A percentile compares a stretch with the other conserved stretches of the same genome.
Evolutionary conservation across 2,888 invertebrate genomes (phyloP).

Genomic region (Polyommatus iphigenia): DNA sequence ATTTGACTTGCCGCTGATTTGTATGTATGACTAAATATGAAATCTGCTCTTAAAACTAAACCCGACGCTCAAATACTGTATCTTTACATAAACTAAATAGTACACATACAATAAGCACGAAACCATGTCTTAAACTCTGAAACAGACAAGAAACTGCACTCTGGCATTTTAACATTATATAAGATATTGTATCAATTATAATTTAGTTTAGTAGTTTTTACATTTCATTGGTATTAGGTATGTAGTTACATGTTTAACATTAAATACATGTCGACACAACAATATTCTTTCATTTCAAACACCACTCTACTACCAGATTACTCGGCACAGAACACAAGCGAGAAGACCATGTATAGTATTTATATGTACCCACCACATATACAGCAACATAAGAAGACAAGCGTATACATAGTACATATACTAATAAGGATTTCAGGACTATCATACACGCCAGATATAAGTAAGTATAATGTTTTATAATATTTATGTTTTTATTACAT

Average conservation of each 20-base stretch:
- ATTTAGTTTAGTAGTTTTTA: conserved; percentile 55
- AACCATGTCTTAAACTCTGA: conserved; percentile 47
- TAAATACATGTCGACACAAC: conserved; percentile 79
- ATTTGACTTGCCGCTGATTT: conserved; percentile 1
- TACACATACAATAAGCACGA: conserved; percentile 41
- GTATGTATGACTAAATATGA: not conserved
- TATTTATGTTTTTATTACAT: conserved; percentile 14
- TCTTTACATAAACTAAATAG: conserved; percentile 25
- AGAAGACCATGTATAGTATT: conserved; percentile 22
- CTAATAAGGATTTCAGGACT: conserved; percentile 7
- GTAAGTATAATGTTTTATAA: conserved; percentile 19
- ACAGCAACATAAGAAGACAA: conserved; percentile 18
- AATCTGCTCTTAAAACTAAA: conserved; percentile 22
- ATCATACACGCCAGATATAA: conserved; percentile 8
- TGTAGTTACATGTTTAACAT: conserved; percentile 77
- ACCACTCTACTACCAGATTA: conserved; percentile 49
- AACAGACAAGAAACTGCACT: conserved; percentile 60
- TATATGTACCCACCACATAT: conserved; percentile 5
- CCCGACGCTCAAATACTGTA: conserved; percentile 31
- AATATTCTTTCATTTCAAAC: conserved; percentile 74
- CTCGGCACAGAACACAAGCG: conserved; percentile 31
- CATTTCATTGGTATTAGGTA: conserved; percentile 69
- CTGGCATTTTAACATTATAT: conserved; percentile 58
- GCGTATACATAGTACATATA: conserved; percentile 16
- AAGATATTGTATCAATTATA: conserved; percentile 58